A percentile compares a stretch with the other conserved stretches of the same genome.
These are phyloP conservation scores for Actias luna DNA, from an alignment of 2,888 invertebrate genomes.

Conservation along the genomic window DNA sequence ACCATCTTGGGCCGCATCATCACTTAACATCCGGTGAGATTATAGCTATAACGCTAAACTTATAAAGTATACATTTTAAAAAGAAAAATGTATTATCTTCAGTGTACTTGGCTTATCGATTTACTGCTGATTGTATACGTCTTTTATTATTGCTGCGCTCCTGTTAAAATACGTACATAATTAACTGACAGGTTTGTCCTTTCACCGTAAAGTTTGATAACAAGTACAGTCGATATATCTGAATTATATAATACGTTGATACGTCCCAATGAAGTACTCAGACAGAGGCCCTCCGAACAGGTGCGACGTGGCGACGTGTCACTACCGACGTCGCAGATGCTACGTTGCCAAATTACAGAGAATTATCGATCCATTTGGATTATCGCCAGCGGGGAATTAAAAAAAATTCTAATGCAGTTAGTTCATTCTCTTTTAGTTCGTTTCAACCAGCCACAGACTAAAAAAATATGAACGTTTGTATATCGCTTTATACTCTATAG, in stretches of 20 bases:
- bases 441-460: slow-evolving; percentile 4
- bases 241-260: background rate
- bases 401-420: slow-evolving; percentile 36
- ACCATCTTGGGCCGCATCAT: too few relatives aligned
- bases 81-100: too few relatives aligned
- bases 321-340: slow-evolving; percentile 41
- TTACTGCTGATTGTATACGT: too few relatives aligned
- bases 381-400: slow-evolving; percentile 48
- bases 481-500: background rate
- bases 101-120: too few relatives aligned
- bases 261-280: background rate
- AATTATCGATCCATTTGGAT: slow-evolving; percentile 65
- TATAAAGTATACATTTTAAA: too few relatives aligned
- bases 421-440: slow-evolving; percentile 29
- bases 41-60: too few relatives aligned
- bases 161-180: too few relatives aligned
- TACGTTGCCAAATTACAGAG: slow-evolving; percentile 68
- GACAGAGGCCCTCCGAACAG: slow-evolving; percentile 47
- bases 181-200: background rate
- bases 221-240: background rate
- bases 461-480: background rate
- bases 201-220: background rate
- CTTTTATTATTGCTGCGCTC: too few relatives aligned
- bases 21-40: too few relatives aligned
- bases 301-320: slow-evolving; percentile 43